Base-by-base conservation (phyloP, 2,797 vertebrate genomes). In the Clarias platycephalus region DNA sequence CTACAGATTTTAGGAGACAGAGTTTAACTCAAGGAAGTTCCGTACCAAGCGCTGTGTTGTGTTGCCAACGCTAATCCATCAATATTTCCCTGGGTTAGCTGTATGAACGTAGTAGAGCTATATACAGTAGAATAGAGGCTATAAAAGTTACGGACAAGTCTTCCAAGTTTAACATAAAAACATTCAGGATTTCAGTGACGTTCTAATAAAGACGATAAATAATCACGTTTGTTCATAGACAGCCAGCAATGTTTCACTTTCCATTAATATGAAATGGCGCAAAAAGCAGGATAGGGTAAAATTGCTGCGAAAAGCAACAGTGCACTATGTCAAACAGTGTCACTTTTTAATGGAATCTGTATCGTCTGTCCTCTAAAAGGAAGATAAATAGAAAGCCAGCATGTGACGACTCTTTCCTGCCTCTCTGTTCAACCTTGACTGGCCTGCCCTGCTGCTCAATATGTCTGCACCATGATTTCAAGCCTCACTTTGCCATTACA, bases 401-500 rank as follows among this genome's bases (percentile, higher is more conserved):
- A 66, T 89, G 90, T 91, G 89, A 92, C 49, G 78, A 67, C 82
- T 86, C 90, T 93, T 94, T 93, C 91, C 86, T 92, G 90, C 87
- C 89, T 91, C 88, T 84, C 85, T 81, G 88, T 86, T 90, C 91
- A 93, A 94, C 94, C 94, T 95, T 95, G 94, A 93, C 91, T 87
- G 86, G 90, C 90, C 90, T 89, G 91, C 88, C 90, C 89, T 92
- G 93, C 92, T 92, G 93, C 91, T 87, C 92, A 90, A 92, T 94
- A 94, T 92, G 92, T 93, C 84, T 92, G 90, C 88, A 55, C 53
- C 86, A 92, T 93, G 93, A 95, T 95, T 95, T 95, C 92, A 94
- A 88, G 89, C 92, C 91, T 93, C 90, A 90, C 92, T 94, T 94
- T 94, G 92, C 94, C 93, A 95, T 95, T 94, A 93, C 92, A 88